These are phyloP conservation scores for Meloidogyne chitwoodi DNA, from an alignment of 1,140 invertebrate genomes.

Conservation along the genomic window DNA sequence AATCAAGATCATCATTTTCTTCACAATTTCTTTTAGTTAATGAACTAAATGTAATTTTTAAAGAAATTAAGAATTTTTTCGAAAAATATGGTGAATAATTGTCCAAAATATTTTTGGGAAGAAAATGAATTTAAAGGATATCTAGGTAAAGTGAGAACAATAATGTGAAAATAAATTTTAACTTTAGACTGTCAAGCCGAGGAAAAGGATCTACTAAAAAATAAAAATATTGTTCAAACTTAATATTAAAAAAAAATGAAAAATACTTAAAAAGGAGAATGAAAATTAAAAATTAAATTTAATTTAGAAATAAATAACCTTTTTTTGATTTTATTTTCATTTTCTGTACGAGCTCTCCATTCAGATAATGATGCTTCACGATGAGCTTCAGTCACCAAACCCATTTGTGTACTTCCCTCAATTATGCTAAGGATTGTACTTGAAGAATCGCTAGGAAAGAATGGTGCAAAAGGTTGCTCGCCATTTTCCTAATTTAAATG, in stretches of 20 bases:
- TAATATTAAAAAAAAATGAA: too few relatives aligned
- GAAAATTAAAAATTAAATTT: not conserved
- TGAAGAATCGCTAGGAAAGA: not conserved
- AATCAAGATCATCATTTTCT: not conserved
- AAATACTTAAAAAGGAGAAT: too few relatives aligned
- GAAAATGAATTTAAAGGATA: too few relatives aligned
- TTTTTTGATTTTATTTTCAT: not conserved
- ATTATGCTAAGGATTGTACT: not conserved
- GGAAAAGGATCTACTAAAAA: too few relatives aligned
- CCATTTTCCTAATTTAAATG: not conserved
- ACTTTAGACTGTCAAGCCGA: too few relatives aligned
- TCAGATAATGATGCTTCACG: not conserved
- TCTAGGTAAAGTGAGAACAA: too few relatives aligned
- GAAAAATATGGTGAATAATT: not conserved
- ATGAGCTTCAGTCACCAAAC: not conserved
- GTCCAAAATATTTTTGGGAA: not conserved
- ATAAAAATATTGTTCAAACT: too few relatives aligned
- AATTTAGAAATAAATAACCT: not conserved
- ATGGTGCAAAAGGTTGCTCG: not conserved
- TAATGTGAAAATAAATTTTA: too few relatives aligned
- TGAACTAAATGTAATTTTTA: not conserved
- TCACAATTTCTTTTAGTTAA: not conserved
- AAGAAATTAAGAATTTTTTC: not conserved
- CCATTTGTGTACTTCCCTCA: constrained; percentile 1
- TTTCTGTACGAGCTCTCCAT: not conserved